Conservation (phyloP, 2,113 vertebrate genomes). For the Petroica traversi region DNA sequence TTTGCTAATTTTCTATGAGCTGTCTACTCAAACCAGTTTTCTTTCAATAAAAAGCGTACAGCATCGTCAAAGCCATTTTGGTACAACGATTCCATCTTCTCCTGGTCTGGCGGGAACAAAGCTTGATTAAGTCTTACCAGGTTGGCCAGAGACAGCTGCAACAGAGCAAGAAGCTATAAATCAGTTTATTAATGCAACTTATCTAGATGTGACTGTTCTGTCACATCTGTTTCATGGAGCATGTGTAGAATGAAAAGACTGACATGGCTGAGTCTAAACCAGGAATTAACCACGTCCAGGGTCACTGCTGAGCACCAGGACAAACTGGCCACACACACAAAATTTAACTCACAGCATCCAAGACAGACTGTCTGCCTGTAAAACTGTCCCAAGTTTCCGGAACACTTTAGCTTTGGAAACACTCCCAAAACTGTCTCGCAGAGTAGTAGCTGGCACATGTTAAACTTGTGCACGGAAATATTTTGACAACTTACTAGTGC, state of each 20-base stretch:
- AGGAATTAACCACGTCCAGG: neutral
- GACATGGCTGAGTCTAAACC: neutral
- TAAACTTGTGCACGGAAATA: constrained; percentile 3
- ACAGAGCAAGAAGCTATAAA: neutral
- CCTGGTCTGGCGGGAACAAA: constrained; percentile 81
- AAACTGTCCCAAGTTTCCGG: neutral
- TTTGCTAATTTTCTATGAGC: neutral
- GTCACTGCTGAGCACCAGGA: neutral
- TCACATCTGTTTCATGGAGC: neutral
- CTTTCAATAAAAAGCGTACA: constrained; percentile 78
- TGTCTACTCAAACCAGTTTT: constrained; percentile 76
- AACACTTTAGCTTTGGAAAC: neutral
- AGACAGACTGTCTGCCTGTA: neutral
- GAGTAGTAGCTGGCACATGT: neutral
- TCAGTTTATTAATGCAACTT: neutral
- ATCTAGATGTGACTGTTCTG: neutral
- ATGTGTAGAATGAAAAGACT: neutral
- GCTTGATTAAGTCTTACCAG: constrained; percentile 79
- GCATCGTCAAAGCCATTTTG: constrained; percentile 81
- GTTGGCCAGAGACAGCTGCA: constrained; percentile 85
- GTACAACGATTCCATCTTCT: constrained; percentile 72
- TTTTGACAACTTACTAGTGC: constrained; percentile 17
- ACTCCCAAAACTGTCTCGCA: neutral
- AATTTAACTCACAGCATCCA: neutral
- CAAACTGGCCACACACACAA: neutral